Percentiles rank a stretch among this genome's conserved stretches.
phyloP scores from a whole-genome alignment of 2,113 vertebrate genomes.

The Diphyllodes magnificus region DNA sequence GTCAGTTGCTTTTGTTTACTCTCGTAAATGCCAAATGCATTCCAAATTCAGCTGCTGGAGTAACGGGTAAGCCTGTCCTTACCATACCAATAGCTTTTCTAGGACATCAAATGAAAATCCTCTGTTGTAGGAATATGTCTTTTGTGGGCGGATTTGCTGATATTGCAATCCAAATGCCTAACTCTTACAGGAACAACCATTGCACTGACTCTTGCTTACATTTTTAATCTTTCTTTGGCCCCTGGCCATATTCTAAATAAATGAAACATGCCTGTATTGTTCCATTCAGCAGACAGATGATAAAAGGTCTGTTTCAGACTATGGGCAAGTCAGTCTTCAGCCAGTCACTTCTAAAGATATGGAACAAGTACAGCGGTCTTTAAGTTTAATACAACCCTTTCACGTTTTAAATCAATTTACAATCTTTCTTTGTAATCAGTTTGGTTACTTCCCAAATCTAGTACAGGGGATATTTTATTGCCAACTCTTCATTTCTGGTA shows the following conservation, averaged over 20 bases:
- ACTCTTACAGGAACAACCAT: conserved; percentile 36
- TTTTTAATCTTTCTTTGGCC: conserved; percentile 47
- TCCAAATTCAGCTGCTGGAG: neutral
- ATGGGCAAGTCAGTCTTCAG: conserved; percentile 26
- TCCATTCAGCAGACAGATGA: conserved; percentile 37
- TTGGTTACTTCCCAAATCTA: conserved; percentile 48
- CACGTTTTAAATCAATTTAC: conserved; percentile 60
- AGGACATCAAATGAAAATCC: conserved; percentile 9
- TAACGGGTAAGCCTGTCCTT: neutral
- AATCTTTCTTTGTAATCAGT: conserved; percentile 45
- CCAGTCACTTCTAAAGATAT: conserved; percentile 37
- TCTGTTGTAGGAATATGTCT: neutral
- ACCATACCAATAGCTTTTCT: neutral
- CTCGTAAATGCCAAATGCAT: neutral
- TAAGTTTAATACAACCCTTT: conserved; percentile 31
- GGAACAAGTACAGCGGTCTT: conserved; percentile 47
- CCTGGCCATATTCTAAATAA: conserved; percentile 50
- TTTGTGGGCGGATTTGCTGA: conserved; percentile 30
- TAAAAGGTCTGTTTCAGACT: conserved; percentile 48
- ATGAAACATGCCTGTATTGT: conserved; percentile 46
- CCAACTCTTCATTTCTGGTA: conserved; percentile 35
- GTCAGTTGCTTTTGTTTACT: neutral
- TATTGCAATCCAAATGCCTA: conserved; percentile 39
- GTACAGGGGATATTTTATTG: conserved; percentile 24
- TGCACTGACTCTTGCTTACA: conserved; percentile 35